These are phyloP conservation scores for Synanthedon vespiformis DNA, from an alignment of 2,888 invertebrate species.

Conservation along the genomic window DNA sequence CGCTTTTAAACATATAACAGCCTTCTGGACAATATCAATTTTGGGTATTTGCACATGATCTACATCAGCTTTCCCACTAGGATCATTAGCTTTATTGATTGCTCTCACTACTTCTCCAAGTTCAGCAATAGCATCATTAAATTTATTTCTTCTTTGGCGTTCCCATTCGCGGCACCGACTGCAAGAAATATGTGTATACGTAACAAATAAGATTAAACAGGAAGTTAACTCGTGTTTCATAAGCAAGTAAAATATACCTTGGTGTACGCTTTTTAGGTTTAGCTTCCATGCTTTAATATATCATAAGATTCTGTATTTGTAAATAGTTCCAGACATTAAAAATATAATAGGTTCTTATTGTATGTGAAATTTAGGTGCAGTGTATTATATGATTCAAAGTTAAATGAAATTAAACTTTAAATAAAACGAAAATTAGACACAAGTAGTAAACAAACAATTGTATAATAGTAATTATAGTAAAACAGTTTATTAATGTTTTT, in stretches of 20 bases:
- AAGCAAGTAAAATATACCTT: constrained; percentile 22
- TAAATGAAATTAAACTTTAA: no score
- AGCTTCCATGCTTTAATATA: constrained; percentile 21
- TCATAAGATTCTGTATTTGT: no score
- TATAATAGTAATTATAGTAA: no score
- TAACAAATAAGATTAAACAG: no score
- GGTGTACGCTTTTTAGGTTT: constrained; percentile 32
- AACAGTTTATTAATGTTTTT: no score
- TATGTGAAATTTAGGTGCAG: no score
- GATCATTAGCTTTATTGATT: constrained; percentile 29
- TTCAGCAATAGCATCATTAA: constrained; percentile 65
- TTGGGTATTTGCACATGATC: constrained; percentile 53
- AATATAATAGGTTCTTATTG: no score
- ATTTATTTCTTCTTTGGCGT: constrained; percentile 74
- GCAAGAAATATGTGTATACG: constrained; percentile 11
- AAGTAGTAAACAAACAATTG: no score
- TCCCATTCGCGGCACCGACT: constrained; percentile 79
- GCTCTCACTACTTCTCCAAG: constrained; percentile 48
- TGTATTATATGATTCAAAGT: no score
- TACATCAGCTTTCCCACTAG: constrained; percentile 19
- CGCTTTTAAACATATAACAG: constrained; percentile 43
- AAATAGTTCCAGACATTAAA: no score
- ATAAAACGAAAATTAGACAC: no score
- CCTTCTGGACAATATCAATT: constrained; percentile 57
- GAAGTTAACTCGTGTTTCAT: no score